Percentiles rank a stretch among this genome's conserved stretches.
phyloP scores from a whole-genome alignment of 2,113 vertebrate genomes.

The Plecturocebus donacophilus region DNA sequence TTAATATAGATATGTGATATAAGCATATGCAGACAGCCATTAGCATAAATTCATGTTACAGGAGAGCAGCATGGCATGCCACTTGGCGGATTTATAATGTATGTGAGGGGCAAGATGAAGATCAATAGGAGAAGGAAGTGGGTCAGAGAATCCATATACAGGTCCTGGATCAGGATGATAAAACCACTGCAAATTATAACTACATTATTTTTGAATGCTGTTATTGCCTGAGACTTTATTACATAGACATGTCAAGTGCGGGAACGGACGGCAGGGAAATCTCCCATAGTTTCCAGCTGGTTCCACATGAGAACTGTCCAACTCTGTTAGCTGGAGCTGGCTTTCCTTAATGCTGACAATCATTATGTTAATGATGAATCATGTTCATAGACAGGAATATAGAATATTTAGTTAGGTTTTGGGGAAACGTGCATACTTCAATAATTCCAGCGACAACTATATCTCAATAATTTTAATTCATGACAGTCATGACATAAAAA shows the following conservation, averaged over 20 bases:
- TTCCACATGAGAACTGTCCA: neutral
- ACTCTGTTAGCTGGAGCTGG: neutral
- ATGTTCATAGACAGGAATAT: neutral
- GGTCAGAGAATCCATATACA: conserved; percentile 81
- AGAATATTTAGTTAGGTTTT: neutral
- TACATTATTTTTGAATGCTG: conserved; percentile 65
- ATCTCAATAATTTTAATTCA: neutral
- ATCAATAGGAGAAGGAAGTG: conserved; percentile 77
- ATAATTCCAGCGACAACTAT: neutral
- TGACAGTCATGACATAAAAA: neutral
- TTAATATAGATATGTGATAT: conserved; percentile 99
- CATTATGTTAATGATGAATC: neutral
- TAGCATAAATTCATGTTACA: conserved; percentile 99
- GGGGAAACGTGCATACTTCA: neutral
- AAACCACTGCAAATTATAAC: conserved; percentile 75
- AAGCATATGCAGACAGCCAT: conserved; percentile 99
- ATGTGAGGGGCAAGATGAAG: conserved; percentile 55
- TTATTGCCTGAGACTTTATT: conserved; percentile 68
- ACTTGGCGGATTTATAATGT: conserved; percentile 81
- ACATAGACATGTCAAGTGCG: neutral
- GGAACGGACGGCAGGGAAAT: neutral
- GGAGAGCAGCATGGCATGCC: conserved; percentile 86
- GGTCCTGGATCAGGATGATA: conserved; percentile 80
- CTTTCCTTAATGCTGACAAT: neutral
- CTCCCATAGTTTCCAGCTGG: neutral